Percentiles rank a stretch among this genome's conserved stretches.
These are phyloP conservation scores for Caenorhabditis latens DNA, from an alignment of 1,140 invertebrate species.

Conservation along the genomic window DNA sequence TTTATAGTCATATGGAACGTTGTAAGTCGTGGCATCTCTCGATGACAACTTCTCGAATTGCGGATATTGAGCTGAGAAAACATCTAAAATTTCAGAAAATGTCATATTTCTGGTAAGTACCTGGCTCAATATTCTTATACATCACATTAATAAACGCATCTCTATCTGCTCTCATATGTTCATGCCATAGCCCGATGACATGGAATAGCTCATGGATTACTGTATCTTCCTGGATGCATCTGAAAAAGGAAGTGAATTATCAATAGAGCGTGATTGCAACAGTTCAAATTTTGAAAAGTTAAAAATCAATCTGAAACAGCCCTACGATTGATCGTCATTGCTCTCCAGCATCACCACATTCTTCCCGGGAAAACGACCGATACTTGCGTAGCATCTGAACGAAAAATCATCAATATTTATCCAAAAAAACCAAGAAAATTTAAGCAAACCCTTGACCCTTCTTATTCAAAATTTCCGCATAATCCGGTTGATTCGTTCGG, in stretches of 20 bases:
- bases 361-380: conserved; percentile 60
- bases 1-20: conserved; percentile 73
- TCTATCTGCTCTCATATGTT: conserved; percentile 74
- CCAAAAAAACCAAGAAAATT: background rate
- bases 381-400: conserved; percentile 67
- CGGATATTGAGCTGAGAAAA: conserved; percentile 71
- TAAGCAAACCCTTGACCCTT: conserved; percentile 63
- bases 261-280: background rate
- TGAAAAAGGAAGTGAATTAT: conserved; percentile 35
- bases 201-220: conserved; percentile 73
- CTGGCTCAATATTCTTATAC: conserved; percentile 74
- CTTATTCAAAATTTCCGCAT: conserved; percentile 64
- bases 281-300: no score
- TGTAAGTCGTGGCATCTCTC: conserved; percentile 70
- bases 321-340: conserved; percentile 63
- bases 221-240: conserved; percentile 73
- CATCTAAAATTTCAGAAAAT: background rate
- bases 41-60: conserved; percentile 74
- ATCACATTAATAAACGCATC: conserved; percentile 75
- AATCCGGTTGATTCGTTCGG: conserved; percentile 59
- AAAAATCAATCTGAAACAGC: no score
- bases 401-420: background rate
- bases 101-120: conserved; percentile 46
- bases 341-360: conserved; percentile 69
- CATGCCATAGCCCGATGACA: conserved; percentile 73